phyloP scores from a whole-genome alignment of 1,140 invertebrate genomes.

The Druon quercuslanigerum region DNA sequence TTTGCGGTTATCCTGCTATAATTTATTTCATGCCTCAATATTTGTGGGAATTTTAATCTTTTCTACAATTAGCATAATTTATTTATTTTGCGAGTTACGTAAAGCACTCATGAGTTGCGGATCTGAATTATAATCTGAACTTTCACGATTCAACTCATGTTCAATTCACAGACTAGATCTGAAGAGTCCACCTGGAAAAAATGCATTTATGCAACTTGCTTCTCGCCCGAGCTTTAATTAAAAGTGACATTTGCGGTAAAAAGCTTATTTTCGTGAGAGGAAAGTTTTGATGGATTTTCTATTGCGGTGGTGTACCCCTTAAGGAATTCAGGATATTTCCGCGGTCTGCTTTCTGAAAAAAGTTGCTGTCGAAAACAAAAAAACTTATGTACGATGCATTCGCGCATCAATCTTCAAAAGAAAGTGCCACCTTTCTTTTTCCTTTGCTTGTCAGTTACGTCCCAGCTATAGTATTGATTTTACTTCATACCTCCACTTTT shows the following conservation, averaged over 20 bases:
- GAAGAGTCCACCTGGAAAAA: background rate
- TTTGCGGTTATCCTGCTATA: too few relatives aligned
- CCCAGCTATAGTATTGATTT: constrained; percentile 34
- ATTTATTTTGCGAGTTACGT: too few relatives aligned
- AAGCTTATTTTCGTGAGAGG: background rate
- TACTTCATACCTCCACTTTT: constrained; percentile 27
- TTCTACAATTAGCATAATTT: too few relatives aligned
- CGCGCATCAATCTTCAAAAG: constrained; percentile 33
- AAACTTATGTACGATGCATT: background rate
- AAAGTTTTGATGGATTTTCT: constrained; percentile 18
- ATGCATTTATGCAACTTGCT: background rate
- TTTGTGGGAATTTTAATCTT: too few relatives aligned
- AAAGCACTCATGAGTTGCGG: too few relatives aligned
- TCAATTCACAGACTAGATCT: background rate
- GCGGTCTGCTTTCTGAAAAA: background rate
- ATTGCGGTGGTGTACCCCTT: background rate
- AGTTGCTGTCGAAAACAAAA: constrained; percentile 2
- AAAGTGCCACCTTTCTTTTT: constrained; percentile 32
- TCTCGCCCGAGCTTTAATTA: background rate
- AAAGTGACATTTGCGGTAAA: constrained; percentile 5
- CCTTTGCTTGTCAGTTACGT: constrained; percentile 14
- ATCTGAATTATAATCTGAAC: too few relatives aligned
- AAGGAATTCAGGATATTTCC: background rate
- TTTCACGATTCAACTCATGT: too few relatives aligned
- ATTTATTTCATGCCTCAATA: too few relatives aligned